Evolutionary conservation across 2,888 invertebrate genomes (phyloP), one percentile per base, ranked within the genome.

Genomic region (Drosophila suboccidentalis): DNA sequence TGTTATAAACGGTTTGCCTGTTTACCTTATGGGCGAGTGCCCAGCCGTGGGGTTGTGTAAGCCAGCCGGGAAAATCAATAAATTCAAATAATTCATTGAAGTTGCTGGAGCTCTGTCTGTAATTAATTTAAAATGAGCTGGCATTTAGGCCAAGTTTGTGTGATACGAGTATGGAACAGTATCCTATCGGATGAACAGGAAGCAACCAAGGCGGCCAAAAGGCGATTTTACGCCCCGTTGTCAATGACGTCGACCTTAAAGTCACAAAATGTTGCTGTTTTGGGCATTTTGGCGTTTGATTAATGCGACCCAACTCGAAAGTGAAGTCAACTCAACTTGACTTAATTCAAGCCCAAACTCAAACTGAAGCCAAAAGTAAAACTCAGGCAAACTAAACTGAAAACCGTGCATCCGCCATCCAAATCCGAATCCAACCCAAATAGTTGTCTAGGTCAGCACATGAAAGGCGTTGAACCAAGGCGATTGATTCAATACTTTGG

Each of bases 81-180:
- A 67, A 73, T 53, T 70, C 51, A 41, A 71, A 75, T 79, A 72
- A 86, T 79, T 72, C 64, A 75, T 81, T 86, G 44, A 49, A 71
- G 64, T 32, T 66, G 44, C 57, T 64, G 59, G 41, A 39, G 51
- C 46, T 50, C 26, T 59, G 54, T 69, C 62, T 69, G 60, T 68
- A 77, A 78, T 77, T 77, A 73, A 77, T 77, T 78, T 62, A 59
- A 71, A 75, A 75, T 68, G 72, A 72, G 68, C 72, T 62, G 63
- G 53, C 53, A 60, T 60, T 75, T 75, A 58, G 57, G 60, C 59
- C 49, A 61, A 19, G 44, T 58, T 53, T 58, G 53, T 61, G 41
- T 61, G 61, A 50, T 62, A 49, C 58, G 54, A 3, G 22, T 22
- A 22, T 5, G n/a, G n/a, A n/a, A n/a, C 36, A 11, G n/a, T 19